A percentile compares a stretch with the other conserved stretches of the same genome.
Evolutionary conservation across 1,140 invertebrate genomes (phyloP).

Genomic region (Centruroides vittatus): DNA sequence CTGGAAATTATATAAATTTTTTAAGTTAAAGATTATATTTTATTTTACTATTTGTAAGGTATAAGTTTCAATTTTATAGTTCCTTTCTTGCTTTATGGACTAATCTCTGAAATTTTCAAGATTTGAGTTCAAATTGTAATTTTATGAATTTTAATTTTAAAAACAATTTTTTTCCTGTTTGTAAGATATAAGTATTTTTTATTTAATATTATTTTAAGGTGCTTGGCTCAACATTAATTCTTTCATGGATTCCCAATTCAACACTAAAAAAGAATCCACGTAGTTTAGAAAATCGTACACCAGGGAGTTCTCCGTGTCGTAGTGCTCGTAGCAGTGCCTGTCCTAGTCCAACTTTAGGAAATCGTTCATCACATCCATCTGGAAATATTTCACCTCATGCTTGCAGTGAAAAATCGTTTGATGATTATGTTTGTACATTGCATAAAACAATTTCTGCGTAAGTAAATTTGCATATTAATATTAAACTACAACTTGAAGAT

Average conservation of each 20-base stretch:
- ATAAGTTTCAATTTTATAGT: no score
- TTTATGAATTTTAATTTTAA: no score
- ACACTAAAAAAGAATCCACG: slow-evolving; percentile 72
- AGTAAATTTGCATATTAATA: no score
- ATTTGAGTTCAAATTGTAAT: no score
- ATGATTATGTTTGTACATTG: background rate
- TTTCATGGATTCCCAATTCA: slow-evolving; percentile 87
- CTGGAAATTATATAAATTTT: no score
- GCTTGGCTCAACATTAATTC: slow-evolving; percentile 56
- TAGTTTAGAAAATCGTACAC: slow-evolving; percentile 43
- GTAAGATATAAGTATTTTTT: background rate
- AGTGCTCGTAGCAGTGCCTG: slow-evolving; percentile 13
- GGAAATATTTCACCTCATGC: background rate
- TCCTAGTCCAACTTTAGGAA: slow-evolving; percentile 12
- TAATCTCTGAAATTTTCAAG: no score
- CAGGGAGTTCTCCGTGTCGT: slow-evolving; percentile 13
- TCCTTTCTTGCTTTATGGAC: no score
- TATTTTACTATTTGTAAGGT: no score
- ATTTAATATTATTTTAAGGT: slow-evolving; percentile 20
- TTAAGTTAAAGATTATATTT: no score
- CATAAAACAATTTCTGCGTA: background rate
- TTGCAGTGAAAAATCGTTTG: slow-evolving; percentile 6
- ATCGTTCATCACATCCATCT: slow-evolving; percentile 7
- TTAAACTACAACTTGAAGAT: background rate
- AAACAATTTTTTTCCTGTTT: no score